These are phyloP conservation scores for Dicrostonyx torquatus DNA, from an alignment of 2,797 vertebrate species.

Conservation along the genomic window DNA sequence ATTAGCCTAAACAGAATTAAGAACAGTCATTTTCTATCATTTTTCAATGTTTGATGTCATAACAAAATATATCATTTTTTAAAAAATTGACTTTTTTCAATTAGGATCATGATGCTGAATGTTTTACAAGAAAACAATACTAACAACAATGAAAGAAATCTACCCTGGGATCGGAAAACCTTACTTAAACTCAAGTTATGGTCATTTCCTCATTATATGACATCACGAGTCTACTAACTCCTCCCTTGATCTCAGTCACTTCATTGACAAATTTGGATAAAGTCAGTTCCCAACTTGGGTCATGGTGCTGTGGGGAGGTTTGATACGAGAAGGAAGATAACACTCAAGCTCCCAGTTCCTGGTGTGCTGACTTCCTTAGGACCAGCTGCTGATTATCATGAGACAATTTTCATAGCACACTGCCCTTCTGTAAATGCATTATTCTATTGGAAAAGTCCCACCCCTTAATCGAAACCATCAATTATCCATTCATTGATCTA, in stretches of 20 bases:
- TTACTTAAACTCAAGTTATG: not conserved
- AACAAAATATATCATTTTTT: slow-evolving; percentile 22
- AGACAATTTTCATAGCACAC: not conserved
- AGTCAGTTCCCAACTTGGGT: not conserved
- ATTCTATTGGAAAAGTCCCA: not conserved
- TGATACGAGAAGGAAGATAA: not conserved
- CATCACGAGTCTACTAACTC: not conserved
- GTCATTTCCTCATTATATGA: not conserved
- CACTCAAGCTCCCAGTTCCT: not conserved
- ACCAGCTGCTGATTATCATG: not conserved
- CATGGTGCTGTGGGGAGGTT: not conserved
- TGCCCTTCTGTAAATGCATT: not conserved
- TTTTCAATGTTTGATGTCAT: not conserved
- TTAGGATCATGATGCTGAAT: not conserved
- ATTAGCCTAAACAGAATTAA: slow-evolving; percentile 57
- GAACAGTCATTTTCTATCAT: not conserved
- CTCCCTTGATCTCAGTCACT: not conserved
- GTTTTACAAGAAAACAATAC: not conserved
- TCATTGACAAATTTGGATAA: not conserved
- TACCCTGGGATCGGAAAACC: not conserved
- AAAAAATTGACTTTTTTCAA: not conserved
- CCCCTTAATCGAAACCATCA: not conserved
- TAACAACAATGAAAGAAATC: not conserved
- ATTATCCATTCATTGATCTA: not conserved
- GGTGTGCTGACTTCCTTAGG: not conserved